phyloP scores from a whole-genome alignment of 2,113 vertebrate genomes.

The Lepus europaeus region DNA sequence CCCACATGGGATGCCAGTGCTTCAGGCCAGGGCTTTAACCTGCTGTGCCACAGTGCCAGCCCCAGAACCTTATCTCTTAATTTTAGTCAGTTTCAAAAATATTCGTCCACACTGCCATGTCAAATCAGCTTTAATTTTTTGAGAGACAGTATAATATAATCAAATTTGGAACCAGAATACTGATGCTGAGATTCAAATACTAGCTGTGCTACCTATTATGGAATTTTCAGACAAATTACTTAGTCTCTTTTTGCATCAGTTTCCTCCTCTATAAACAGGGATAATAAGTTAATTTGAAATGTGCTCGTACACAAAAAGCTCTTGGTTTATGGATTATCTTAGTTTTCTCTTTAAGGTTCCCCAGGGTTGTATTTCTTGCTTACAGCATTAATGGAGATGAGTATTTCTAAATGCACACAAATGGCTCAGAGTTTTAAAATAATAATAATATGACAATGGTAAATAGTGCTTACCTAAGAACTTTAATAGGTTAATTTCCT shows the following conservation, averaged over 20 bases:
- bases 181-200: neutral
- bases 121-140: constrained; percentile 7
- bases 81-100: constrained; percentile 39
- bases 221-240: neutral
- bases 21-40: neutral
- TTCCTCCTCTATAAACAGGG: neutral
- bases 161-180: neutral
- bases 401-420: constrained; percentile 35
- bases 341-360: constrained; percentile 26
- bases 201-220: neutral
- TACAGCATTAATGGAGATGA: constrained; percentile 33
- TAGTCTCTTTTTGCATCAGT: constrained; percentile 9
- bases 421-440: neutral
- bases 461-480: neutral
- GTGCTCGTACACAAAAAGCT: neutral
- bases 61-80: neutral
- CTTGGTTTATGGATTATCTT: constrained; percentile 40
- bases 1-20: too few relatives aligned
- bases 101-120: neutral
- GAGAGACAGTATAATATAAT: neutral
- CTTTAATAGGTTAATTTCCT: constrained; percentile 33
- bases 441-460: constrained; percentile 28
- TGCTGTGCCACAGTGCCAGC: neutral
- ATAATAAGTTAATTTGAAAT: constrained; percentile 25
- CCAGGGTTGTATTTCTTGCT: neutral